Evolutionary conservation across 2,113 vertebrate genomes (phyloP).

Genomic region (Heliornis fulica): DNA sequence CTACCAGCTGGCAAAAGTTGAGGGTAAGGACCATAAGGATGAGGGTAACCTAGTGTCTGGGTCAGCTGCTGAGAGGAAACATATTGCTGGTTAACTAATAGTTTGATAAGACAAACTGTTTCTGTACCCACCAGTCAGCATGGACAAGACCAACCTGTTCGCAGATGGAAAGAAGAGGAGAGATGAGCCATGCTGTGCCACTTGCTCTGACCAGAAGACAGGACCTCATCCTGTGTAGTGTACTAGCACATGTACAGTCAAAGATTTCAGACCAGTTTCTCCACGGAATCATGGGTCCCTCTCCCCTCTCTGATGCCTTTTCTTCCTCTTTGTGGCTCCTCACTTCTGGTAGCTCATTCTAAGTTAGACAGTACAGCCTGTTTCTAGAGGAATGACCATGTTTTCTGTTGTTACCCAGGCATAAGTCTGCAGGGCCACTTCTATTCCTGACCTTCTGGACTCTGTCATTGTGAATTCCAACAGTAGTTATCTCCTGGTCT

Average conservation of each 20-base stretch:
- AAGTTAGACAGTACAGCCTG: not conserved
- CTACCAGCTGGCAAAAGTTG: not conserved
- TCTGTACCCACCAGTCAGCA: not conserved
- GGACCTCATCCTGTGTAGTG: not conserved
- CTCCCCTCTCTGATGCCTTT: not conserved
- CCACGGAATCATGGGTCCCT: fast-evolving
- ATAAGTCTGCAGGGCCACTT: not conserved
- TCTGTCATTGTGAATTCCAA: not conserved
- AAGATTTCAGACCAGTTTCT: not conserved
- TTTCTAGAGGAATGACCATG: not conserved
- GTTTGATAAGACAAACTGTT: not conserved
- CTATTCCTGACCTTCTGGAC: not conserved
- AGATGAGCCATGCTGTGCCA: not conserved
- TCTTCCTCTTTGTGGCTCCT: not conserved
- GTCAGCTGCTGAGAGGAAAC: not conserved
- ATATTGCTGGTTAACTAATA: not conserved
- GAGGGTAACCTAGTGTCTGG: not conserved
- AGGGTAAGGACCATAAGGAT: not conserved
- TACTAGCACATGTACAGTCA: not conserved
- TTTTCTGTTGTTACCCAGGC: not conserved
- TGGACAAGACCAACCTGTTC: not conserved
- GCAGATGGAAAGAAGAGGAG: not conserved
- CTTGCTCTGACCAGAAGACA: not conserved
- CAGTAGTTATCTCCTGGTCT: not conserved
- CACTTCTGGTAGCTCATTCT: not conserved